phyloP scores from a whole-genome alignment of 2,888 invertebrate species.

The Orgyia antiqua region DNA sequence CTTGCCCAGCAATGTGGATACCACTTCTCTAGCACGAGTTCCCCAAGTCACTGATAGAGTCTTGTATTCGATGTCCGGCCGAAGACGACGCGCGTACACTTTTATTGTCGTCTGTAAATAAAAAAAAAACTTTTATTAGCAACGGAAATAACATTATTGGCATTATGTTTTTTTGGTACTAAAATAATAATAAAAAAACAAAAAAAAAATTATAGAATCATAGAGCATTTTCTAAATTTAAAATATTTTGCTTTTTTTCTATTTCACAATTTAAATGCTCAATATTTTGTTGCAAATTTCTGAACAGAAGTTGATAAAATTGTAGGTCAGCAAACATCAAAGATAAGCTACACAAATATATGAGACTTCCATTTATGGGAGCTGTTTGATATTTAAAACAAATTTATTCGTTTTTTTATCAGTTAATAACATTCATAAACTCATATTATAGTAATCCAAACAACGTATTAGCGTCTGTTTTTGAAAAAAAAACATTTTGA shows the following conservation, averaged over 20 bases:
- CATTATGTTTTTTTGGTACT: no score
- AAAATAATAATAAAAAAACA: no score
- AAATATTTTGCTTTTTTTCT: no score
- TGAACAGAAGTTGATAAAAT: constrained; percentile 17
- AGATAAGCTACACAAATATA: constrained; percentile 17
- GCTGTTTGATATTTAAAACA: constrained; percentile 3
- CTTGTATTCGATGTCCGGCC: constrained; percentile 97
- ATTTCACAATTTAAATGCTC: no score
- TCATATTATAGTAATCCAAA: no score
- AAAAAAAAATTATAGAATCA: no score
- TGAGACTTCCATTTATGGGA: constrained; percentile 23
- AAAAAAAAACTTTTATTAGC: no score
- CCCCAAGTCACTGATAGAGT: constrained; percentile 93
- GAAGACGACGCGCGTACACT: constrained; percentile 92
- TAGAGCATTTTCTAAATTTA: no score
- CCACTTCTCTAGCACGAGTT: constrained; percentile 92
- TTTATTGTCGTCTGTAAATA: constrained; percentile 90
- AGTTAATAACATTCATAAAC: not conserved
- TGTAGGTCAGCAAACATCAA: constrained; percentile 16
- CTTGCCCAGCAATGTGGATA: constrained; percentile 90
- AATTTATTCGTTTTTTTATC: constrained; percentile 12
- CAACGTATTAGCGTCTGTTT: no score
- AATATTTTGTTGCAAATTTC: no score
- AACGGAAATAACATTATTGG: no score
- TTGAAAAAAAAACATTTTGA: no score